Conservation (phyloP, 2,888 invertebrate species). For the Dermolepida albohirtum region DNA sequence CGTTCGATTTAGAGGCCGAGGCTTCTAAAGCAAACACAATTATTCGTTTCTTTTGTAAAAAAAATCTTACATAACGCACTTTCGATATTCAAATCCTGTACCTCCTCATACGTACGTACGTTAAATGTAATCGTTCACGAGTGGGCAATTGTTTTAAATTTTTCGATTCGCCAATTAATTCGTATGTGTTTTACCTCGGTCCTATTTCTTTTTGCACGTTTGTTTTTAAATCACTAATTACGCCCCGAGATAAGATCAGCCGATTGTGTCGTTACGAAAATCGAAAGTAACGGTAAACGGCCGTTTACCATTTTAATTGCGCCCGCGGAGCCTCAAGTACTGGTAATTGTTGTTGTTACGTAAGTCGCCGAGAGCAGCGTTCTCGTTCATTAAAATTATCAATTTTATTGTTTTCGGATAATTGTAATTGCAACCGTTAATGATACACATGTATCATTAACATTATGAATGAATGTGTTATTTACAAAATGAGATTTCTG, state of each 20-base stretch:
- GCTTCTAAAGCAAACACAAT: too few relatives aligned
- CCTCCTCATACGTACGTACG: too few relatives aligned
- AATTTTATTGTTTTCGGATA: constrained; percentile 39
- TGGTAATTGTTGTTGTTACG: constrained; percentile 6
- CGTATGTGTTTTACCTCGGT: constrained; percentile 17
- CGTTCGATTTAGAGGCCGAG: too few relatives aligned
- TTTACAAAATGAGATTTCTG: constrained; percentile 24
- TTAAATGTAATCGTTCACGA: too few relatives aligned
- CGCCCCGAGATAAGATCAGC: constrained; percentile 33
- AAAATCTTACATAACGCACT: too few relatives aligned
- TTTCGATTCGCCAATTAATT: constrained; percentile 25
- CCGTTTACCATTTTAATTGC: constrained; percentile 36
- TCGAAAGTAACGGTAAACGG: constrained; percentile 39
- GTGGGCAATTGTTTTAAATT: too few relatives aligned
- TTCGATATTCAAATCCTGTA: too few relatives aligned
- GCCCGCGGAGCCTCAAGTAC: neutral
- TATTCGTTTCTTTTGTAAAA: too few relatives aligned
- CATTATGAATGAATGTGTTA: constrained; percentile 10
- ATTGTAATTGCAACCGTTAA: constrained; percentile 24
- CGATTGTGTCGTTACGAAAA: constrained; percentile 39
- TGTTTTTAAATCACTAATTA: constrained; percentile 35
- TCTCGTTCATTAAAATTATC: constrained; percentile 32
- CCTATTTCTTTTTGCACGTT: constrained; percentile 11
- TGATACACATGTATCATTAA: constrained; percentile 14
- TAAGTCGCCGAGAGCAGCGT: constrained; percentile 4